Evolutionary conservation across 2,888 invertebrate species (phyloP).

Genomic region (Pammene fasciana): DNA sequence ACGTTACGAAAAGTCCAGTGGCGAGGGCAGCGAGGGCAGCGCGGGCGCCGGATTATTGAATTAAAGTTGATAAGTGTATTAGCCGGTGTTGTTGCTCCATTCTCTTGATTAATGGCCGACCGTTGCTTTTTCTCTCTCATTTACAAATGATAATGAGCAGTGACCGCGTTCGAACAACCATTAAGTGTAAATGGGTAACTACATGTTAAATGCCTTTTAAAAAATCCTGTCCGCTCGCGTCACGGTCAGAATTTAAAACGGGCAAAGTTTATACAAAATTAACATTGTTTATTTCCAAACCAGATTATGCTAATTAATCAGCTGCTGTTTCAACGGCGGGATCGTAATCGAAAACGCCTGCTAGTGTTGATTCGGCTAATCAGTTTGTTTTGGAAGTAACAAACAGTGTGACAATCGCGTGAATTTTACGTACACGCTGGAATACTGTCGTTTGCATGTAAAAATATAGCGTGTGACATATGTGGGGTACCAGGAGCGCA

Average conservation of each 20-base stretch:
- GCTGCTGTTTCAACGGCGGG: conserved; percentile 61
- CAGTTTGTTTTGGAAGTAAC: conserved; percentile 63
- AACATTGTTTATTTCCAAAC: conserved; percentile 66
- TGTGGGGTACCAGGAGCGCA: conserved; percentile 48
- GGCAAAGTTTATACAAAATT: conserved; percentile 62
- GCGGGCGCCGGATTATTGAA: conserved; percentile 76
- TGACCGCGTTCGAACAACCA: conserved; percentile 73
- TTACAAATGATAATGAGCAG: conserved; percentile 79
- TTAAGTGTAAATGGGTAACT: conserved; percentile 72
- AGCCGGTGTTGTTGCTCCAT: conserved; percentile 79
- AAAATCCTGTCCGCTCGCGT: conserved; percentile 49
- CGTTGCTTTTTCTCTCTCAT: conserved; percentile 81
- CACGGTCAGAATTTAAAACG: conserved; percentile 54
- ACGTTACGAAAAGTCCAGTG: conserved; percentile 68
- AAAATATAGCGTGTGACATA: conserved; percentile 45
- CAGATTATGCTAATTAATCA: conserved; percentile 70
- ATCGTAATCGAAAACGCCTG: conserved; percentile 66
- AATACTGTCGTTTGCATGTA: neutral
- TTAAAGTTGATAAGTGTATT: conserved; percentile 83
- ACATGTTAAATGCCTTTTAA: conserved; percentile 66
- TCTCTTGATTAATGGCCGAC: conserved; percentile 78
- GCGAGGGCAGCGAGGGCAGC: conserved; percentile 53
- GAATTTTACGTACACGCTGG: conserved; percentile 6
- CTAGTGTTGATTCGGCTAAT: conserved; percentile 70
- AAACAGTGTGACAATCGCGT: conserved; percentile 46